These are phyloP conservation scores for Pegoplata infirma DNA, from an alignment of 2,888 invertebrate genomes.

Conservation along the genomic window DNA sequence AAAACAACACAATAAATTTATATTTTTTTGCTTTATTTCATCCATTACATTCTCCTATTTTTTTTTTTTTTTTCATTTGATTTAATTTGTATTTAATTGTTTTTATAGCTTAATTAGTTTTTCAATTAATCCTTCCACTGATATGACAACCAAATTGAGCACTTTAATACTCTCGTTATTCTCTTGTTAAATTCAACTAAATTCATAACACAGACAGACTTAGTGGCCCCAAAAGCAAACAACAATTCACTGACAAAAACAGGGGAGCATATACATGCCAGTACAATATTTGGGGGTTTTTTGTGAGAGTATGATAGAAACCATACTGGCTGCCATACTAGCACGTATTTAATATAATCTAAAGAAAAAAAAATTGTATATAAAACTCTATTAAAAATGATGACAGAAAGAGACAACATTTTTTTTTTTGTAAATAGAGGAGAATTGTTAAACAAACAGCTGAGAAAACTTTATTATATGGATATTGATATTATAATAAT, in stretches of 20 bases:
- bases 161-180: not conserved
- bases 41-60: not conserved
- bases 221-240: slow-evolving; percentile 57
- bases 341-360: slow-evolving; percentile 1
- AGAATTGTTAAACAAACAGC: slow-evolving; percentile 12
- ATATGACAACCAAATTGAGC: slow-evolving; percentile 59
- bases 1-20: not conserved
- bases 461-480: not conserved
- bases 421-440: not conserved
- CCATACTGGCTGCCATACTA: not conserved
- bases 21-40: not conserved
- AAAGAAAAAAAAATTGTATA: not conserved
- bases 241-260: not conserved
- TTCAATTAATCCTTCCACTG: slow-evolving; percentile 62
- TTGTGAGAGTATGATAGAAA: no score
- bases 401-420: slow-evolving; percentile 14
- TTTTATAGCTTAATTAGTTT: slow-evolving; percentile 63
- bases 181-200: slow-evolving; percentile 16
- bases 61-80: slow-evolving; percentile 19
- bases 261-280: not conserved
- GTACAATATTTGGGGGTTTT: no score
- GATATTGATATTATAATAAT: not conserved
- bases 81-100: slow-evolving; percentile 60
- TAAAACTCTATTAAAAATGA: not conserved
- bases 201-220: slow-evolving; percentile 50